Evolutionary conservation across 2,888 invertebrate genomes (phyloP), one percentile per base, ranked within the genome.

Genomic region (Subacronicta megacephala): DNA sequence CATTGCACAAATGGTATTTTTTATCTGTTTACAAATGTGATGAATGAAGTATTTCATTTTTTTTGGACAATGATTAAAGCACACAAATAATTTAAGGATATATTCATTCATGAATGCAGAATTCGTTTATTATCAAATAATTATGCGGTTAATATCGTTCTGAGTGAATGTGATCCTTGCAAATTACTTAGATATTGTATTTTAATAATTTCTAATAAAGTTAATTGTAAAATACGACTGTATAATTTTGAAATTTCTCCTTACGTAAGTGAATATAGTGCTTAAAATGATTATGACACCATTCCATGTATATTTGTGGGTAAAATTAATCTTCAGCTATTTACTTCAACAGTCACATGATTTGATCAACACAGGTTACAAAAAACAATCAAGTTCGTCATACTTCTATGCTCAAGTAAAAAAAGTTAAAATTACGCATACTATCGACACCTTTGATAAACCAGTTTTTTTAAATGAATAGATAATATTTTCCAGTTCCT

Each of bases 131-230:
- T 33, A 26, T 16, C 23, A 13, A 1, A 4, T 40, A 26, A 12
- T 9, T 38, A 26, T 41, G 15, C 36, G 20, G 31, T 40, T 31
- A n/a, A 9, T 47, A 18, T 13, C 7, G 31, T 18, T 35, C 17
- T 16, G 40, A 55, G 41, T 52, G 41, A 44, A 52, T 72, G 15
- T 2, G 7, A 13, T 41, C 29, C 23, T 26, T 37, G 15, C 57
- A 62, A 55, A 56, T 49, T 50, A 57, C 49, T 59, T 75, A 73
- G 64, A 29, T 49, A 72, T 62, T 75, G 46, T 62, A 67, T 62
- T 73, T 59, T 45, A 59, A 62, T 57, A 61, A 66, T 54, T 60
- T 66, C 52, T 64, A 68, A 67, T 75, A 70, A 70, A 77, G 15
- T 56, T 46, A 60, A 68, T 55, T 70, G 17, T 67, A 67, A 49